A percentile compares a stretch with the other conserved stretches of the same genome.
Evolutionary conservation across 2,797 vertebrate genomes (phyloP).

Genomic region (Aldrovandia affinis): DNA sequence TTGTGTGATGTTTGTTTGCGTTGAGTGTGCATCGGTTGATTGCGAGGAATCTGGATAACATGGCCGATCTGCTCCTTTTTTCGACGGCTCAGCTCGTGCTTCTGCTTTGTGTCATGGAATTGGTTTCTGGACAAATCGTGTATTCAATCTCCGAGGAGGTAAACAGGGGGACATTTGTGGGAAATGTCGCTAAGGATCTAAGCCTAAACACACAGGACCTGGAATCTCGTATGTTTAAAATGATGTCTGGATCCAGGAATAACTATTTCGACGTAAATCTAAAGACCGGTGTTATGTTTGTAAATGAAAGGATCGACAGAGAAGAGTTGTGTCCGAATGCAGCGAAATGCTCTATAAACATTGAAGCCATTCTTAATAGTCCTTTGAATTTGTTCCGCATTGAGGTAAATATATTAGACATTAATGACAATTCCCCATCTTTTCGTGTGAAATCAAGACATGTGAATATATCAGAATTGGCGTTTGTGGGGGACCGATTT

Average conservation of each 20-base stretch:
- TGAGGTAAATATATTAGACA: constrained; percentile 61
- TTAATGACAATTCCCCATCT: constrained; percentile 63
- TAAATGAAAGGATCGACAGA: constrained; percentile 40
- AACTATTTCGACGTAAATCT: constrained; percentile 30
- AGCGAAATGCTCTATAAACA: constrained; percentile 39
- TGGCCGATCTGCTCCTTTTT: background rate
- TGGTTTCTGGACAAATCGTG: background rate
- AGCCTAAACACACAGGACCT: background rate
- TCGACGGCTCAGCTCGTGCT: background rate
- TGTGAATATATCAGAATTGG: constrained; percentile 59
- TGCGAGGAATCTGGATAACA: background rate
- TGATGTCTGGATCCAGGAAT: background rate
- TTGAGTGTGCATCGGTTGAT: background rate
- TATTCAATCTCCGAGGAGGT: constrained; percentile 16
- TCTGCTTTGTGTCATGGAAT: background rate
- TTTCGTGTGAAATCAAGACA: constrained; percentile 55
- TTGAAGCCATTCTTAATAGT: constrained; percentile 57
- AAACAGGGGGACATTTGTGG: background rate
- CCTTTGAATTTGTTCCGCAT: constrained; percentile 59
- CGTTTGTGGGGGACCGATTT: constrained; percentile 49
- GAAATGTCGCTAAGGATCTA: constrained; percentile 12
- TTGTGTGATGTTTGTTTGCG: background rate
- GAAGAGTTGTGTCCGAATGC: constrained; percentile 33
- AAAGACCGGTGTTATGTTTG: constrained; percentile 38
- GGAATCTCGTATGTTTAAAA: constrained; percentile 8